Evolutionary conservation across 2,113 vertebrate species (phyloP).

Genomic region (Myotis davidii): DNA sequence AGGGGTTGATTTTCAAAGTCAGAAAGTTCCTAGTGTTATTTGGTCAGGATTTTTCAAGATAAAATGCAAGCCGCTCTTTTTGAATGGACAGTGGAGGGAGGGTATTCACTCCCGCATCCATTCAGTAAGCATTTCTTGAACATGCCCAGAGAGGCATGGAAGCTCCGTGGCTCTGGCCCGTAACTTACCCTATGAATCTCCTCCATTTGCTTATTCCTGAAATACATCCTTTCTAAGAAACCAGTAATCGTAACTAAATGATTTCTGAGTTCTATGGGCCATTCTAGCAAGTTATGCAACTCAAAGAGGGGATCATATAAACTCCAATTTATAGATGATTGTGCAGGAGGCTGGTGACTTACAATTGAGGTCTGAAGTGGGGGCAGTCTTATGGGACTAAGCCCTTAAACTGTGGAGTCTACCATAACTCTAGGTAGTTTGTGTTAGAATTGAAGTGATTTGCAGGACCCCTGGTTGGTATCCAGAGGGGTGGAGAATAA

Average conservation of each 20-base stretch:
- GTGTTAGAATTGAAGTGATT: neutral
- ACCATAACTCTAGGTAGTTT: neutral
- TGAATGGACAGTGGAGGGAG: neutral
- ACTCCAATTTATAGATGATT: neutral
- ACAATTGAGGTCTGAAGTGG: neutral
- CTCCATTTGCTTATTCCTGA: neutral
- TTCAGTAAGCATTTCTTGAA: neutral
- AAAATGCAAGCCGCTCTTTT: neutral
- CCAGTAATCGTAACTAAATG: neutral
- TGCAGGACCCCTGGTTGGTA: neutral
- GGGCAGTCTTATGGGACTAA: neutral
- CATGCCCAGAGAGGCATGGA: neutral
- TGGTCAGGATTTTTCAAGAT: neutral
- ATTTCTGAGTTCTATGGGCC: neutral
- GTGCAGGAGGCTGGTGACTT: neutral
- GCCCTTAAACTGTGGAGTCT: neutral
- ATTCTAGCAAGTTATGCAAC: neutral
- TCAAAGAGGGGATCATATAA: neutral
- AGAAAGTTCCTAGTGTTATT: neutral
- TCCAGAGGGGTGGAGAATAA: neutral
- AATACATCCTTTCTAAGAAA: neutral
- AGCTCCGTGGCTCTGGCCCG: neutral
- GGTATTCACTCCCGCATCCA: neutral
- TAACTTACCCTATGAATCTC: neutral
- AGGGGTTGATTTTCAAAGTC: neutral